Conservation (phyloP, 2,888 invertebrate species). For the Polydrusus tereticollis region DNA sequence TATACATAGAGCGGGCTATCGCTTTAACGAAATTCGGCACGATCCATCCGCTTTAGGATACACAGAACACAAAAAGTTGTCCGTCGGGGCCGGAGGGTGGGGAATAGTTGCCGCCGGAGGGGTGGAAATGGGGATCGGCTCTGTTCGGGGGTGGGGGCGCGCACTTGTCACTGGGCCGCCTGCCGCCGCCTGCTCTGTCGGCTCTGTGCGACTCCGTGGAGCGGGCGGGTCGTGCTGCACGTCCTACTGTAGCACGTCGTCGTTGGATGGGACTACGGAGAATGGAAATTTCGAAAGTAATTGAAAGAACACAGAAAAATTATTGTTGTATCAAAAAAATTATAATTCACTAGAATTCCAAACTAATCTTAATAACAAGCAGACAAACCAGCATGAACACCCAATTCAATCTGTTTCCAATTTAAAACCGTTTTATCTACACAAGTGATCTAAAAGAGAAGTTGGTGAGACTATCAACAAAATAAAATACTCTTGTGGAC, state of each 20-base stretch:
- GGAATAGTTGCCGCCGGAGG: conserved; percentile 48
- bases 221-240: conserved; percentile 51
- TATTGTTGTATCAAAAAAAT: too few species aligned
- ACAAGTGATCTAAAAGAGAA: too few species aligned
- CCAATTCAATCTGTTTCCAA: too few species aligned
- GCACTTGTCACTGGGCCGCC: conserved; percentile 50
- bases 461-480: too few species aligned
- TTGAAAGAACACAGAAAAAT: too few species aligned
- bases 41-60: conserved; percentile 48
- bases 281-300: conserved; percentile 60
- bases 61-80: conserved; percentile 52
- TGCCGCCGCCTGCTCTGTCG: conserved; percentile 39
- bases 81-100: conserved; percentile 49
- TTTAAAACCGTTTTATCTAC: too few species aligned
- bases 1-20: conserved; percentile 49
- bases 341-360: too few species aligned
- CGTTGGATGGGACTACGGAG: conserved; percentile 57
- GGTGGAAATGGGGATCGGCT: conserved; percentile 40
- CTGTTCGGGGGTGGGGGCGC: conserved; percentile 46
- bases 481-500: too few species aligned
- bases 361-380: too few species aligned
- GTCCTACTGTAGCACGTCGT: conserved; percentile 32
- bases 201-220: conserved; percentile 29
- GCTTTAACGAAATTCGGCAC: conserved; percentile 53
- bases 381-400: too few species aligned